Conservation (phyloP, 1,140 invertebrate species). For the Drosophila albomicans region DNA sequence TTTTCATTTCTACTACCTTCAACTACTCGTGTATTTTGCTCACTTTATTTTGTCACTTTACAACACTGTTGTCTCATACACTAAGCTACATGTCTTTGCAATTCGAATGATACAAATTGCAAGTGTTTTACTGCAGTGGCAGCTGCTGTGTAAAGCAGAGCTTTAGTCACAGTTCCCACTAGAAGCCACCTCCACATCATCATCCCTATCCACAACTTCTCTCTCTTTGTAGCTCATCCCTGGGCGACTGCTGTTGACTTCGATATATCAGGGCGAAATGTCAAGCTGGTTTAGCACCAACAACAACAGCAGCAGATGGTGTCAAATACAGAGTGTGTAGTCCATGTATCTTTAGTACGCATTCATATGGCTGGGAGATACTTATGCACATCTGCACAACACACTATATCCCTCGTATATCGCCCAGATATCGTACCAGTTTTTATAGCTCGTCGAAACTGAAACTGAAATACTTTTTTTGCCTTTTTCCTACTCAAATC, state of each 20-base stretch:
- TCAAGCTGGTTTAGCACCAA: slow-evolving; percentile 62
- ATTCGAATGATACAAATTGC: slow-evolving; percentile 50
- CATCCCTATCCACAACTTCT: not conserved
- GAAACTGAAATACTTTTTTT: not conserved
- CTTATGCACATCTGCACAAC: slow-evolving; percentile 31
- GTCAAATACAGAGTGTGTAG: slow-evolving; percentile 22
- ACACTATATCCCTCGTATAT: slow-evolving; percentile 9
- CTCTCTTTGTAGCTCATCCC: not conserved
- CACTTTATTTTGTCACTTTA: not conserved
- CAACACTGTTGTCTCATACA: slow-evolving; percentile 26
- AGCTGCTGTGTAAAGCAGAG: slow-evolving; percentile 59
- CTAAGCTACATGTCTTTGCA: slow-evolving; percentile 20
- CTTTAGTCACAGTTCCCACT: not conserved
- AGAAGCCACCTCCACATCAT: not conserved
- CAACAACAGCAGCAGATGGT: slow-evolving; percentile 32
- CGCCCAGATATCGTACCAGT: slow-evolving; percentile 59
- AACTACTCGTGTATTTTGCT: too few relatives aligned
- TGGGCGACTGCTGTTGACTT: slow-evolving; percentile 55
- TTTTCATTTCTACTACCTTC: too few relatives aligned
- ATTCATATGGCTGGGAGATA: slow-evolving; percentile 36
- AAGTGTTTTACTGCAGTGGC: slow-evolving; percentile 71
- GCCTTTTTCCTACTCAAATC: not conserved
- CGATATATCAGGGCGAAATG: slow-evolving; percentile 69
- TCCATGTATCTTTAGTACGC: slow-evolving; percentile 44
- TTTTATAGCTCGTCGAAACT: slow-evolving; percentile 62